Base-by-base conservation (phyloP, 2,113 vertebrate species). In the Varanus komodoensis region DNA sequence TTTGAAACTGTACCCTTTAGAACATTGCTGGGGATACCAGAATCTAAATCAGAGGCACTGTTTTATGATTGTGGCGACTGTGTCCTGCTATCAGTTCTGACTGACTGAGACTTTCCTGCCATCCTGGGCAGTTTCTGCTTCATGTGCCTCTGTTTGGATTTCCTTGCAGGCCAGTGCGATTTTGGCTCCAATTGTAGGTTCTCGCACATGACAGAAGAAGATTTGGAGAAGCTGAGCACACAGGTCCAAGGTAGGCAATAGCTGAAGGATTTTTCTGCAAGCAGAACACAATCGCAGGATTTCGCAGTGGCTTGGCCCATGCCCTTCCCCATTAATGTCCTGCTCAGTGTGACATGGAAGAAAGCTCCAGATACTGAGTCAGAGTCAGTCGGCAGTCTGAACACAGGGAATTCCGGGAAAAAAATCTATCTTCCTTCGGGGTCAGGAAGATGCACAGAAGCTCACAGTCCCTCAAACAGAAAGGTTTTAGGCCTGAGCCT, bases 161-260 rank as follows among this genome's bases (percentile, higher is more conserved):
- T 77, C 11, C 0, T 95, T 93, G 19, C 94, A 99, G 98, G 98
- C 0, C 98, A 98, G 68, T 99, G 98, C 85, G 97, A 98, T 90
- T 99, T 99, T 94, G 98, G 98, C 14, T 95, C 96, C 80, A 98
- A 97, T 96, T 99, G 99, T 95, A 97, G 98, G 67, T 99, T 99
- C 94, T 99, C 99, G 80, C 99, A 99, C 96, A 98, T 99, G 98
- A 98, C 98, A 0, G 98, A 98, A 89, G 96, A 96, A 74, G 98
- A 99, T 87, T 91, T 99, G 86, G 97, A 97, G 87, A 95, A 97
- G 89, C 94, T 99, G 88, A 97, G 96, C 87, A 96, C 96, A 81
- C 98, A 97, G 61, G 97, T 98, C 86, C 98, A 99, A 90, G 98
- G 99, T 99, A 50, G 25, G 96, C 86, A 4, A 9, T 25, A 23